Evolutionary conservation across 1,140 invertebrate genomes (phyloP).

Genomic region (Phthorimaea operculella): DNA sequence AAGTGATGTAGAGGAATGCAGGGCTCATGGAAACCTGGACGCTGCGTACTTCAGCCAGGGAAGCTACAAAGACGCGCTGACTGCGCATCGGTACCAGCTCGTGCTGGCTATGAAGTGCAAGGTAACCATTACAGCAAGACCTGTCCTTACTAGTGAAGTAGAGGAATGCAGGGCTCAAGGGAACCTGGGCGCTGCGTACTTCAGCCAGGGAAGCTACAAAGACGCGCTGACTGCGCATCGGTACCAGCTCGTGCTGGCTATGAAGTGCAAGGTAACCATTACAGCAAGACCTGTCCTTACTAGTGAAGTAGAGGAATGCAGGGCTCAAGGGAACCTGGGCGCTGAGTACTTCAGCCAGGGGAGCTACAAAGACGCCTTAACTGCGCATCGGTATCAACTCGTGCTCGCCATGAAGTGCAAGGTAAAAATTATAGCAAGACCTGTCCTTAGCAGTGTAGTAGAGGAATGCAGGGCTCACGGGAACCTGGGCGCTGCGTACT

Average conservation of each 20-base stretch:
- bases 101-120: constrained; percentile 97
- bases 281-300: constrained; percentile 89
- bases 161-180: constrained; percentile 77
- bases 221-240: constrained; percentile 94
- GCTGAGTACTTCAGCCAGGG: constrained; percentile 95
- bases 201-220: constrained; percentile 95
- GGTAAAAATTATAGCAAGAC: constrained; percentile 44
- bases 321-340: constrained; percentile 86
- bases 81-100: constrained; percentile 93
- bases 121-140: constrained; percentile 89
- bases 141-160: constrained; percentile 74
- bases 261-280: constrained; percentile 93
- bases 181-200: constrained; percentile 92
- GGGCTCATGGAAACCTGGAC: constrained; percentile 86
- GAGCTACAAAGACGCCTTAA: constrained; percentile 93
- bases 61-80: constrained; percentile 93
- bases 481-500: constrained; percentile 92
- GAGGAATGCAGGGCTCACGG: constrained; percentile 77
- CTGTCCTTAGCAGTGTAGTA: constrained; percentile 67
- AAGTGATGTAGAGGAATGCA: constrained; percentile 73
- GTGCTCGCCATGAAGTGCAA: constrained; percentile 97
- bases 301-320: constrained; percentile 73
- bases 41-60: constrained; percentile 96
- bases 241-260: constrained; percentile 94
- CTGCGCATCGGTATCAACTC: constrained; percentile 93